Evolutionary conservation across 2,113 vertebrate genomes (phyloP).

Genomic region (Zeus faber): DNA sequence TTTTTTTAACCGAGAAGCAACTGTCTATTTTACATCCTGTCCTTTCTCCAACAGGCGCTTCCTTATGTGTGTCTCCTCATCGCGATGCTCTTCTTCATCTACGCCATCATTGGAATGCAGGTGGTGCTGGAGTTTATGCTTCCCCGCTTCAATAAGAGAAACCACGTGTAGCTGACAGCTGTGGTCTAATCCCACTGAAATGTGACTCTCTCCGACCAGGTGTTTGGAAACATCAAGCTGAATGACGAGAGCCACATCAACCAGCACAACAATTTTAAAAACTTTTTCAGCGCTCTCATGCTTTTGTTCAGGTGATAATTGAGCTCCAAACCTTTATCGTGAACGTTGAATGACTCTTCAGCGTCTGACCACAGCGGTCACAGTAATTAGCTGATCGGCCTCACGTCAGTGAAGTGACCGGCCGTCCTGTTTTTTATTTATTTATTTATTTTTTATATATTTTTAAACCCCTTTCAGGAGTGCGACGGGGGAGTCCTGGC

Average conservation of each 20-base stretch:
- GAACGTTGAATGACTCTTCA: too few species aligned
- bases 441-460: too few species aligned
- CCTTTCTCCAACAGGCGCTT: conserved; percentile 80
- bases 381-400: too few species aligned
- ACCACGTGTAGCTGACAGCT: too few species aligned
- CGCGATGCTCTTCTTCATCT: conserved; percentile 99
- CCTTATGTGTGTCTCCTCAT: conserved; percentile 98
- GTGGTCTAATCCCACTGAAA: too few species aligned
- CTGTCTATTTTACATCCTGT: not conserved
- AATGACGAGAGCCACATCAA: conserved; percentile 97
- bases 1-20: not conserved
- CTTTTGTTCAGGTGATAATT: conserved; percentile 98
- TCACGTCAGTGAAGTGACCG: too few species aligned
- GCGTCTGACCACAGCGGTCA: too few species aligned
- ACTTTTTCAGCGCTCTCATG: conserved; percentile 94
- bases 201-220: conserved; percentile 64
- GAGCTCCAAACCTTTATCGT: too few species aligned
- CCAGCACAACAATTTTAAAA: conserved; percentile 98
- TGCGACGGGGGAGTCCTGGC: conserved; percentile 97
- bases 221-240: conserved; percentile 96
- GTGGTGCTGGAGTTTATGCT: conserved; percentile 65
- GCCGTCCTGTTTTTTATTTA: too few species aligned
- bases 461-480: conserved; percentile 83
- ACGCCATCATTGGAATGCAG: conserved; percentile 99
- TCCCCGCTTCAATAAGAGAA: not conserved